Base-by-base conservation (phyloP, 2,113 vertebrate genomes). In the Megatriorchis doriae region DNA sequence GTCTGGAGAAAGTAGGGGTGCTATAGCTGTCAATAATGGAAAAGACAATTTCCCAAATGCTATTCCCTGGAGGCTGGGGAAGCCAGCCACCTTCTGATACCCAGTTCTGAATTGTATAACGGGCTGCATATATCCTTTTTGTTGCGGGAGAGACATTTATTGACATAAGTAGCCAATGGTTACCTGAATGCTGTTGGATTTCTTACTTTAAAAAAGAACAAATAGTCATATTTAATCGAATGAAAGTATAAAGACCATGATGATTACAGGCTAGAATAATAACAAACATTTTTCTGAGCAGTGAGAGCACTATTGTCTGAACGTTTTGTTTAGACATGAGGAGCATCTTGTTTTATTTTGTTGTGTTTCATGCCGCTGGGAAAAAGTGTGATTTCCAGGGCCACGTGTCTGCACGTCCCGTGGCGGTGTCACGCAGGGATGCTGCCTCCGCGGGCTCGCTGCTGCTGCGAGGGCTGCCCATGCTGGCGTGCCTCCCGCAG, bases 11-110 rank as follows among this genome's bases (percentile, higher is more conserved):
- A 18, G 2, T 7, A 8, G 42, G 18, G 68, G 21, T 17, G 62
- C 45, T 56, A 1, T 3, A 3, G 16, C 47, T 5, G 3, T 59
- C 23, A 4, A 1, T 16, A 23, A 7, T 2, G 4, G 40, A 14
- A 55, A 23, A 52, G 26, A 5, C 9, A 12, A 4, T n/a, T 23
- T 43, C 65, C 73, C 20, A 16, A 40, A 11, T 0, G 3, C 27
- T 9, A 13, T 71, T 55, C 56, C 67, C 78, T 47, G 36, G 22
- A 9, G 81, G 71, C 36, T 13, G 11, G 21, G 58, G 82, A 56
- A 40, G 56, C 36, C 15, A 11, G 36, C 42, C 21, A n/a, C 25
- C n/a, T 52, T 27, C 77, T 72, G n/a, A 63, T 78, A 42, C 48
- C 19, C 48, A 10, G 16, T 21, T 47, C n/a, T 31, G 22, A 11